Conservation (phyloP, 2,888 invertebrate species). For the Calliphora vomitoria region DNA sequence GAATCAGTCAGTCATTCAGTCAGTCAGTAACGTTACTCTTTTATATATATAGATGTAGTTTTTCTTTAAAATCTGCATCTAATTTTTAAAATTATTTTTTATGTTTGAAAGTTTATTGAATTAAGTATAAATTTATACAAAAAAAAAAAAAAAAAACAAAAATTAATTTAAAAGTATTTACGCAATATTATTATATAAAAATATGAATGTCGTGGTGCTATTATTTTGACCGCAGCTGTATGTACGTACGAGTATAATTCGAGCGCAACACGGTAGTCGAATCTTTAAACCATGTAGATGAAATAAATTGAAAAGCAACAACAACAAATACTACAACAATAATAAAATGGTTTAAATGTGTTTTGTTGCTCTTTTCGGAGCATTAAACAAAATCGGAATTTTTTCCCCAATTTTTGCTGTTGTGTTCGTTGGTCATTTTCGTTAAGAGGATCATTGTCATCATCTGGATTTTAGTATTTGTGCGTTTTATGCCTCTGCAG, state of each 20-base stretch:
- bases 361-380: constrained; percentile 15
- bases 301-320: constrained; percentile 42
- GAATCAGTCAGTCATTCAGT: too few species aligned
- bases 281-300: constrained; percentile 42
- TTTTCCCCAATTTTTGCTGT: constrained; percentile 19
- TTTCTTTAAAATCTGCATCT: too few species aligned
- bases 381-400: constrained; percentile 21
- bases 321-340: constrained; percentile 47
- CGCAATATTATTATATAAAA: too few species aligned
- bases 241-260: neutral
- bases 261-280: constrained; percentile 63
- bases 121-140: too few species aligned
- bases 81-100: too few species aligned
- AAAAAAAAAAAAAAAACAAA: too few species aligned
- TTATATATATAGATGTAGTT: too few species aligned
- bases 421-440: constrained; percentile 14
- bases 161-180: too few species aligned
- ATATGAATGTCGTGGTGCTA: too few species aligned
- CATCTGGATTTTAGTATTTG: constrained; percentile 42
- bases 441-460: constrained; percentile 58
- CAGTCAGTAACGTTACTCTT: too few species aligned
- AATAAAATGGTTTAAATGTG: constrained; percentile 62
- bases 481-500: constrained; percentile 34
- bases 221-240: too few species aligned
- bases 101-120: too few species aligned